phyloP scores from a whole-genome alignment of 2,888 invertebrate genomes.

The Rhorus exstirpatorius region DNA sequence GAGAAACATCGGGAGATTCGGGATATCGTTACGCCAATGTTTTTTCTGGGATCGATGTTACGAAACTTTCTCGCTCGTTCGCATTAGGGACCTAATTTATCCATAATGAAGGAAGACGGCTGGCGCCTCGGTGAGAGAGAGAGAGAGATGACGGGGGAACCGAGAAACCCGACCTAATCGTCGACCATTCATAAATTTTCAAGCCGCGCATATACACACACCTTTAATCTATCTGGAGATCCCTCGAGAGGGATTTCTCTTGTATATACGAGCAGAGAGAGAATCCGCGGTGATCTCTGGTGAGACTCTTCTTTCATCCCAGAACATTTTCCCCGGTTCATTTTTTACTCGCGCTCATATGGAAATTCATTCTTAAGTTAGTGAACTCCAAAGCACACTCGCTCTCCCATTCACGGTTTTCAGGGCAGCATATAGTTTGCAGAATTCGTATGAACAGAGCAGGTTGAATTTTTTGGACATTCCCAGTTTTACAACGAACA shows the following conservation, averaged over 20 bases:
- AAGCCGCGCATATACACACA: constrained; percentile 25
- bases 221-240: neutral
- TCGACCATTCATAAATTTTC: constrained; percentile 79
- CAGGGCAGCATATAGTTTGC: too few relatives aligned
- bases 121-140: constrained; percentile 77
- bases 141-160: too few relatives aligned
- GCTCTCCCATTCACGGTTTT: too few relatives aligned
- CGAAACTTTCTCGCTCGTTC: constrained; percentile 42
- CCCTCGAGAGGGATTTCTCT: constrained; percentile 14
- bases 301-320: constrained; percentile 42
- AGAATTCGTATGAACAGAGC: too few relatives aligned
- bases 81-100: constrained; percentile 79
- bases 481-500: neutral
- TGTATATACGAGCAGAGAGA: constrained; percentile 14
- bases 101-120: constrained; percentile 80
- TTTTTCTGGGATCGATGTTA: constrained; percentile 47
- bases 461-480: neutral
- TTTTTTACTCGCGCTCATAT: constrained; percentile 4
- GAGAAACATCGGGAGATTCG: constrained; percentile 12
- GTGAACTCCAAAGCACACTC: too few relatives aligned
- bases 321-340: constrained; percentile 26
- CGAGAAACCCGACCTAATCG: constrained; percentile 75
- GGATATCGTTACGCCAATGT: constrained; percentile 45
- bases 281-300: constrained; percentile 29
- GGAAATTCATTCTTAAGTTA: constrained; percentile 57